phyloP scores from a whole-genome alignment of 2,113 vertebrate species.

The Lepisosteus oculatus region DNA sequence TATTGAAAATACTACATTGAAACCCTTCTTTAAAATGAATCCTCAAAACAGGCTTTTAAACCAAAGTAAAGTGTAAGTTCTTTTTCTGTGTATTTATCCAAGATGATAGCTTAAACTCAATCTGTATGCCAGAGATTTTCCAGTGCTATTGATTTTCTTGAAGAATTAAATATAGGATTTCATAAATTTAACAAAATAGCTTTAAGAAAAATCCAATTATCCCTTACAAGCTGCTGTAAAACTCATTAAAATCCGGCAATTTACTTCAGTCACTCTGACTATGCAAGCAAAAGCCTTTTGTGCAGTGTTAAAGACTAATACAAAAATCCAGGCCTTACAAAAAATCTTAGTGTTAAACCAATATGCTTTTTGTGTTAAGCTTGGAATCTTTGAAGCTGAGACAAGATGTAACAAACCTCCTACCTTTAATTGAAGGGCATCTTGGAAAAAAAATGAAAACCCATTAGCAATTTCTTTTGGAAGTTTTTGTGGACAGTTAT shows the following conservation, averaged over 20 bases:
- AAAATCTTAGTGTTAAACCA: not conserved
- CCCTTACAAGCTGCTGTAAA: slow-evolving; percentile 31
- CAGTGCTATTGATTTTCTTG: slow-evolving; percentile 42
- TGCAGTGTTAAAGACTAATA: slow-evolving; percentile 26
- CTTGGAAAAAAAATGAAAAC: too few species aligned
- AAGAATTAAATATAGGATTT: slow-evolving; percentile 51
- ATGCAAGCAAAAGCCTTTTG: slow-evolving; percentile 29
- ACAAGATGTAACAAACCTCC: not conserved
- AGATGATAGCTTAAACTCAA: slow-evolving; percentile 2
- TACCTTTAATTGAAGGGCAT: not conserved
- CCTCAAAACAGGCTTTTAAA: too few species aligned
- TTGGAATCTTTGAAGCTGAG: slow-evolving; percentile 2
- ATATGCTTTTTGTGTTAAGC: slow-evolving; percentile 6
- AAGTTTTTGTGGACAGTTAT: too few species aligned
- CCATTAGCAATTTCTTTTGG: too few species aligned
- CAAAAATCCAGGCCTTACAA: slow-evolving; percentile 24
- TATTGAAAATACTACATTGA: not conserved
- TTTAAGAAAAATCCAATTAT: slow-evolving; percentile 49
- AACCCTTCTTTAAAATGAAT: not conserved
- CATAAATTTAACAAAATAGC: slow-evolving; percentile 47
- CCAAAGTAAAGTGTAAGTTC: not conserved
- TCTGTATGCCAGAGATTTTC: slow-evolving; percentile 20
- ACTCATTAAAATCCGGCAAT: slow-evolving; percentile 43
- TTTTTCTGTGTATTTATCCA: not conserved
- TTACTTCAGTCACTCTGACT: slow-evolving; percentile 22